Evolutionary conservation across 2,888 invertebrate species (phyloP).

Genomic region (Litoditis marina): DNA sequence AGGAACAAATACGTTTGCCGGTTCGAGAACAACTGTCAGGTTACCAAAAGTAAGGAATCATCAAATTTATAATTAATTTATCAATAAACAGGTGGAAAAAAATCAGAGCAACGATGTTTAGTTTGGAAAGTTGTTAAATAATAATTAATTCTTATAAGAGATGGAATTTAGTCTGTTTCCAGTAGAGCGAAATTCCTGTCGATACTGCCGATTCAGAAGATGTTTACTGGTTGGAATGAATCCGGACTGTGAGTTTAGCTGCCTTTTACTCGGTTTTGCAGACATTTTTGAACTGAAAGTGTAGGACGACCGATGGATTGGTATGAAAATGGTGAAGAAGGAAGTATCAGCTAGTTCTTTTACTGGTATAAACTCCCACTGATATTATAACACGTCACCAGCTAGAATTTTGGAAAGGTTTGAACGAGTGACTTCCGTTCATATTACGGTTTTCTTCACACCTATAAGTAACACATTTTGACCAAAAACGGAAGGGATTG

Average conservation of each 20-base stretch:
- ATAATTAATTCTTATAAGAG: background rate
- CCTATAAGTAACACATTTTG: no score
- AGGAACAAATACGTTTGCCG: slow-evolving; percentile 57
- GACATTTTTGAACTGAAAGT: no score
- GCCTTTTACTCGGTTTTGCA: no score
- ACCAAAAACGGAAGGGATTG: no score
- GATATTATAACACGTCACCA: background rate
- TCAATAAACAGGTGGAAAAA: background rate
- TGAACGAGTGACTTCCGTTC: no score
- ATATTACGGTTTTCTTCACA: no score
- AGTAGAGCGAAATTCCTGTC: slow-evolving; percentile 54
- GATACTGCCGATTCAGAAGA: slow-evolving; percentile 55
- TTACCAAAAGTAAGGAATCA: slow-evolving; percentile 53
- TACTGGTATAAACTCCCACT: no score
- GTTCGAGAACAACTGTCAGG: slow-evolving; percentile 52
- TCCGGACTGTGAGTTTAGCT: slow-evolving; percentile 50
- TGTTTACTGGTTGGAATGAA: slow-evolving; percentile 58
- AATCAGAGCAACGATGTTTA: background rate
- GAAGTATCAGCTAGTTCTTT: no score
- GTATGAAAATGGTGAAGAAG: no score
- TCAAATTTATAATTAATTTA: no score
- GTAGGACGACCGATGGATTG: no score
- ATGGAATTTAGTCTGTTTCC: slow-evolving; percentile 9
- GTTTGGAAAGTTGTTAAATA: no score
- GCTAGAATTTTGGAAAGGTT: background rate